Evolutionary conservation across 2,113 vertebrate species (phyloP).

Genomic region (Petrocephalus microphthalmus): DNA sequence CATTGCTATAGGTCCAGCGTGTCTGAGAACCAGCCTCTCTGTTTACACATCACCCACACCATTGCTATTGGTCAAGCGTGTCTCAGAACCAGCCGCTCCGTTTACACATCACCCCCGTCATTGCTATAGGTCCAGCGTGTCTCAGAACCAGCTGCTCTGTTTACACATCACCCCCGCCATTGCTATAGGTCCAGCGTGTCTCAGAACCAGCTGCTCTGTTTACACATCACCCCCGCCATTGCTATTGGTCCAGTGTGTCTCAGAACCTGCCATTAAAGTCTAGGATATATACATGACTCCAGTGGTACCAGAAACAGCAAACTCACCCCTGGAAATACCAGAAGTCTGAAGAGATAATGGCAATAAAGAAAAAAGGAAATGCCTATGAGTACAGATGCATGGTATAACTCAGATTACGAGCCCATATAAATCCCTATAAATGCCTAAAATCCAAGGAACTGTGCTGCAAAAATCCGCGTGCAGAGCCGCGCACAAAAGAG

Average conservation of each 20-base stretch:
- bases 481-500: background rate
- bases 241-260: no score
- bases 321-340: conserved; percentile 13
- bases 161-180: no score
- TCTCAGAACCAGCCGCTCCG: background rate
- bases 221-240: no score
- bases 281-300: background rate
- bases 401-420: background rate
- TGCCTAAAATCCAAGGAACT: background rate
- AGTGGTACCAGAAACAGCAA: background rate
- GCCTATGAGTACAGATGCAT: background rate
- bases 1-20: no score
- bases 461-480: background rate
- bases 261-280: background rate
- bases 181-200: no score
- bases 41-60: no score
- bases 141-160: no score
- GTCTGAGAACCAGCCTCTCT: no score
- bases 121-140: no score
- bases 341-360: conserved; percentile 33
- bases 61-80: no score
- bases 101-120: no score
- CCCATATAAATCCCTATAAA: background rate
- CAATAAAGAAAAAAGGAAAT: background rate
- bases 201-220: no score